Evolutionary conservation across 2,113 vertebrate species (phyloP).

Genomic region (Chrysemys picta): DNA sequence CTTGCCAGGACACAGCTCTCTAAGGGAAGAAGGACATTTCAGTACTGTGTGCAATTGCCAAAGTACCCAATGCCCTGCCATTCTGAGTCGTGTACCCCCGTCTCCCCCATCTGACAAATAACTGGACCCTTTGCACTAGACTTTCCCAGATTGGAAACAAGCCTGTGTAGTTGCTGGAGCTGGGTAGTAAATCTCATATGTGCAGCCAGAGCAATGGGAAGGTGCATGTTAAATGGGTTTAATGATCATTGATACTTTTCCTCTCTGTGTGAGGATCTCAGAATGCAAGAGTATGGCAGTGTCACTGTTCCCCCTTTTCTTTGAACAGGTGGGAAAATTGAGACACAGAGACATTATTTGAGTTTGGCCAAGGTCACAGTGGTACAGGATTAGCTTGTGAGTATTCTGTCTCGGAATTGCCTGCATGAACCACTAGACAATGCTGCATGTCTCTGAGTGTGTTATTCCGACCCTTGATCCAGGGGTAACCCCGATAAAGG

Average conservation of each 20-base stretch:
- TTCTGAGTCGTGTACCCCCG: not conserved
- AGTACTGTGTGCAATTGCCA: too few relatives aligned
- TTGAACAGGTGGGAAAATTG: not conserved
- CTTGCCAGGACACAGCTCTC: not conserved
- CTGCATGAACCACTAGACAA: not conserved
- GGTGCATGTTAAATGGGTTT: not conserved
- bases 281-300: not conserved
- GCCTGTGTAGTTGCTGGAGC: not conserved
- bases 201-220: not conserved
- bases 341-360: not conserved
- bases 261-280: not conserved
- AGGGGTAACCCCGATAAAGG: not conserved
- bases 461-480: not conserved
- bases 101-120: not conserved
- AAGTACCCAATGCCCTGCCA: not conserved
- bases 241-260: not conserved
- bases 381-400: not conserved
- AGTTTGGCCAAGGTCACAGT: not conserved
- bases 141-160: not conserved
- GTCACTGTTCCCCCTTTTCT: not conserved
- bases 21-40: too few relatives aligned
- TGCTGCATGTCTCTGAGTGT: not conserved
- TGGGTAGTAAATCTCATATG: not conserved
- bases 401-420: not conserved
- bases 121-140: not conserved